Percentiles rank a stretch among this genome's conserved stretches.
phyloP scores from a whole-genome alignment of 2,888 invertebrate species.

The Hylaea fasciaria region DNA sequence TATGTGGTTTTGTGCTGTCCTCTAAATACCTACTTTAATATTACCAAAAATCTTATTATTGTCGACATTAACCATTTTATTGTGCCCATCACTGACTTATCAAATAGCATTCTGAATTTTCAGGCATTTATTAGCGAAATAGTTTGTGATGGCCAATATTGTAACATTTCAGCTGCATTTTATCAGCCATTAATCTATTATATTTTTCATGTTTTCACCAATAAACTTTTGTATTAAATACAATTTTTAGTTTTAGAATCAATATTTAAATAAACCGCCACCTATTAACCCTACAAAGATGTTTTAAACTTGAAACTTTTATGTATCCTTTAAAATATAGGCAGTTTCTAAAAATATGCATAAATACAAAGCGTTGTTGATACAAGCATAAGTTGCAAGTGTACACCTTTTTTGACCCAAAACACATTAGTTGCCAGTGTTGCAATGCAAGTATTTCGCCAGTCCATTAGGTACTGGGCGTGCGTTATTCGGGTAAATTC shows the following conservation, averaged over 20 bases:
- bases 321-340: conserved; percentile 8
- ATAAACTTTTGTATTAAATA: conserved; percentile 86
- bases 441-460: no score
- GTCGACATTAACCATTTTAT: conserved; percentile 83
- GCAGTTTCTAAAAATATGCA: no score
- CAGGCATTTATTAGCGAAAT: conserved; percentile 84
- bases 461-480: no score
- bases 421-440: no score
- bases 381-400: no score
- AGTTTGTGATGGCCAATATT: conserved; percentile 84
- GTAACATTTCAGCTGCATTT: conserved; percentile 85
- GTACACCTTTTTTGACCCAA: no score
- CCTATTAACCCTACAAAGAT: conserved; percentile 79
- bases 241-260: conserved; percentile 85
- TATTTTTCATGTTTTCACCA: conserved; percentile 86
- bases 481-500: no score
- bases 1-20: conserved; percentile 77
- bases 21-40: conserved; percentile 58
- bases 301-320: conserved; percentile 56
- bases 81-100: conserved; percentile 76
- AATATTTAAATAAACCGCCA: conserved; percentile 82
- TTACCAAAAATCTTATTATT: conserved; percentile 75
- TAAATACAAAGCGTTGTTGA: neutral
- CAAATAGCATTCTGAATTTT: conserved; percentile 80
- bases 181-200: conserved; percentile 85